Percentiles rank a stretch among this genome's conserved stretches.
phyloP scores from a whole-genome alignment of 2,797 vertebrate genomes.

The Pipistrellus pygmaeus region DNA sequence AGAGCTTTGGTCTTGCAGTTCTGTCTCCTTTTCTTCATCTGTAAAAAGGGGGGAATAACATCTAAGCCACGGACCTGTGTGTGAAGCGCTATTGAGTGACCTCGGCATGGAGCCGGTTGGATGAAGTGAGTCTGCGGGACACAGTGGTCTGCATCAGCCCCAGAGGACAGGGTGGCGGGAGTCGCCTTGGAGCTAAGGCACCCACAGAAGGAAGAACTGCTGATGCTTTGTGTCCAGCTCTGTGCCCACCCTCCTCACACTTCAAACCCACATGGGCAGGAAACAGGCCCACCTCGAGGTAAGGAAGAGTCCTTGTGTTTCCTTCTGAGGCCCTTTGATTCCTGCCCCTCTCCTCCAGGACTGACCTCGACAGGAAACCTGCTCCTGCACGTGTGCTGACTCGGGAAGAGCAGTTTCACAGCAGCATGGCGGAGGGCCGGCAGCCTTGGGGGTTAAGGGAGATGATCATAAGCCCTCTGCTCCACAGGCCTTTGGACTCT shows the following conservation, averaged over 20 bases:
- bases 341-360: constrained; percentile 65
- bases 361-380: constrained; percentile 79
- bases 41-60: constrained; percentile 6
- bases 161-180: not conserved
- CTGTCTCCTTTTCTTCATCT: not conserved
- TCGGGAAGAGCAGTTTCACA: constrained; percentile 42
- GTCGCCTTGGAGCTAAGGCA: not conserved
- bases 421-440: not conserved
- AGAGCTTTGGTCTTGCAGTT: not conserved
- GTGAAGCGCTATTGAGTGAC: not conserved
- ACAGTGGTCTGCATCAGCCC: not conserved
- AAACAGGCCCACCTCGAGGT: constrained; percentile 60
- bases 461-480: not conserved
- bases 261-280: constrained; percentile 70
- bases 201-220: not conserved
- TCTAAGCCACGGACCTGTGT: not conserved
- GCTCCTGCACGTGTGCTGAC: constrained; percentile 65
- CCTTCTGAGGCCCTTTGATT: constrained; percentile 80
- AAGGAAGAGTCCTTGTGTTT: constrained; percentile 74
- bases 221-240: constrained; percentile 37
- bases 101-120: not conserved
- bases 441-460: not conserved
- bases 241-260: not conserved
- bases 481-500: not conserved
- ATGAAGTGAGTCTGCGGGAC: not conserved